Base-by-base conservation (phyloP, 2,797 vertebrate genomes). In the Mormyrops boulengeri region DNA sequence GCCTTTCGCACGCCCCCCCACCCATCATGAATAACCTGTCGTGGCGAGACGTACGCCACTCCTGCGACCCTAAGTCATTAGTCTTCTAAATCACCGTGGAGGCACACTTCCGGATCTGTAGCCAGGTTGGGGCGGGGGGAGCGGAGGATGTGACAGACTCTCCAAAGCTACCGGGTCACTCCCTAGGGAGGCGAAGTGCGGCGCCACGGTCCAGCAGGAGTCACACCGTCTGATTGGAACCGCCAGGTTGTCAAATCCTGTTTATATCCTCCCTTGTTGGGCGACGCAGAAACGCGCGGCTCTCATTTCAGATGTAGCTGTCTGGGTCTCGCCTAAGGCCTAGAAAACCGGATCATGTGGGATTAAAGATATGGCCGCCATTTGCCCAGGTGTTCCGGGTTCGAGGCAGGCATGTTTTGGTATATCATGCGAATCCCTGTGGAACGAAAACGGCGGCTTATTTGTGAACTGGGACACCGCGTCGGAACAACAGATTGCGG, bases 401-500 rank as follows among this genome's bases (percentile, higher is more conserved):
- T 80, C 85, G 34, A 38, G 85, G 26, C 12, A n/a, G 5, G 34
- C 38, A 9, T 50, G 47, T 57, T 87, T 34, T 38, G 26, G 3
- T 87, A 34, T 26, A 87, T 55, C 85, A 12, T 73, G 52, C 6
- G 57, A 38, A 87, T 57, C 50, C 2, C 17, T 0, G 8, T 14
- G 11, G 38, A 47, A 66, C 26, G 41, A 66, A 66, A 66, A 17
- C 4, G 11, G 2, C 6, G 55, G 38, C 87, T 66, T 66, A 66
- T 5, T 30, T 50, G 90, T 91, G 93, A 92, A 92, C 91, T 93
- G 4, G 93, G 92, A 94, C 88, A 69, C 44, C 88, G 88, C 94
- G 94, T 93, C 92, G 92, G 93, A 69, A 92, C 92, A 94, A 92
- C 93, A 94, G 94, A 95, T 94, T 94, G 94, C 94, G 94, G 95